Evolutionary conservation across 2,113 vertebrate genomes (phyloP).

Genomic region (Pimephales promelas): DNA sequence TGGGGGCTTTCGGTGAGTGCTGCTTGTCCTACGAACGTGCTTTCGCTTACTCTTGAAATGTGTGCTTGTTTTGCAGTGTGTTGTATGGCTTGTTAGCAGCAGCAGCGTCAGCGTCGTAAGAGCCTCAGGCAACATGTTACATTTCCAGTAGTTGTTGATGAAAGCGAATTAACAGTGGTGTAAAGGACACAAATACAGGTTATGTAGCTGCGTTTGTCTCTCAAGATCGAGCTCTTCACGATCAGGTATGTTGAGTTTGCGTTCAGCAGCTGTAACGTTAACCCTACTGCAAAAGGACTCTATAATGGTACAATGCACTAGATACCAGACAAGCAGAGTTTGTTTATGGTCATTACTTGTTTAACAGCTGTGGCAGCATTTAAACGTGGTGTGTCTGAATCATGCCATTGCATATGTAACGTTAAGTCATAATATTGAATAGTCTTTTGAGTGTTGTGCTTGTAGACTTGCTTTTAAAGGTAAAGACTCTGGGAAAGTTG

Average conservation of each 20-base stretch:
- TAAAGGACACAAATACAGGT: background rate
- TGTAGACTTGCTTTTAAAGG: background rate
- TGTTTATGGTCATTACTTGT: conserved; percentile 1
- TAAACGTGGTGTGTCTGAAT: background rate
- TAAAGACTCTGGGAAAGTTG: background rate
- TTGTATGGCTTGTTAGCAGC: conserved; percentile 18
- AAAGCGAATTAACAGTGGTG: background rate
- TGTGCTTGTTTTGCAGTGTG: conserved; percentile 24
- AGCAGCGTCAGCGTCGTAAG: background rate
- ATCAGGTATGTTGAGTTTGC: background rate
- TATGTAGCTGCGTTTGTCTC: background rate
- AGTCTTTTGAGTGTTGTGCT: background rate
- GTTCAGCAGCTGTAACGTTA: background rate
- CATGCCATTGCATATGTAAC: background rate
- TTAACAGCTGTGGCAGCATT: background rate
- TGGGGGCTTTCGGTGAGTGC: conserved; percentile 38
- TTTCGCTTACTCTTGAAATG: conserved; percentile 30
- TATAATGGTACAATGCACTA: background rate
- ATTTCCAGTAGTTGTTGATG: background rate
- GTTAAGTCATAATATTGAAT: background rate
- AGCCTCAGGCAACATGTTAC: conserved; percentile 4
- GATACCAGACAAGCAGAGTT: background rate
- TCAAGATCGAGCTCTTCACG: background rate
- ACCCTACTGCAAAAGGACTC: background rate
- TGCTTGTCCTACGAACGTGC: conserved; percentile 1